Evolutionary conservation across 2,113 vertebrate genomes (phyloP).

Genomic region (Coreoperca whiteheadi): DNA sequence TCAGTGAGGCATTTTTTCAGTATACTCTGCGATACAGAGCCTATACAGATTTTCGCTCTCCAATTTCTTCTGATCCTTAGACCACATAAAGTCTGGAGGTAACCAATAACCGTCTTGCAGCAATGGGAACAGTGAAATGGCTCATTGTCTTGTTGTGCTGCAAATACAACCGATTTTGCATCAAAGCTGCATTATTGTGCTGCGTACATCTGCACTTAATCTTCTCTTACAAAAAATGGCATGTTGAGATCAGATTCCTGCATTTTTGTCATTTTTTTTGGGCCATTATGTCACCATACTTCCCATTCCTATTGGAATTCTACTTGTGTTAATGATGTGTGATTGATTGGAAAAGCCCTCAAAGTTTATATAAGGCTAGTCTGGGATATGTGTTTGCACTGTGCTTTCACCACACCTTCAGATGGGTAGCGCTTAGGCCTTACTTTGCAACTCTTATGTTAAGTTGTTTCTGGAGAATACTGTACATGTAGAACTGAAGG

Average conservation of each 20-base stretch:
- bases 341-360: slow-evolving; percentile 39
- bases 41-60: not conserved
- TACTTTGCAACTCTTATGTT: not conserved
- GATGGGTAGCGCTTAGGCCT: not conserved
- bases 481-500: not conserved
- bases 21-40: not conserved
- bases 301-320: slow-evolving; percentile 4
- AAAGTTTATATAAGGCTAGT: slow-evolving; percentile 61
- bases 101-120: not conserved
- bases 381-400: slow-evolving; percentile 50
- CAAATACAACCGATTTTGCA: not conserved
- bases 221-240: not conserved
- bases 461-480: slow-evolving; percentile 11
- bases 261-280: not conserved
- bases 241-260: slow-evolving; percentile 10
- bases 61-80: not conserved
- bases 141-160: not conserved
- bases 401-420: slow-evolving; percentile 56
- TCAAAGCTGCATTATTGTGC: not conserved
- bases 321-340: not conserved
- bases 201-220: not conserved
- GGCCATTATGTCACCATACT: not conserved
- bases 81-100: not conserved
- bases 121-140: not conserved
- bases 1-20: not conserved